Percentiles rank a stretch among this genome's conserved stretches.
phyloP scores from a whole-genome alignment of 2,797 vertebrate genomes.

The Phrynocephalus forsythii region DNA sequence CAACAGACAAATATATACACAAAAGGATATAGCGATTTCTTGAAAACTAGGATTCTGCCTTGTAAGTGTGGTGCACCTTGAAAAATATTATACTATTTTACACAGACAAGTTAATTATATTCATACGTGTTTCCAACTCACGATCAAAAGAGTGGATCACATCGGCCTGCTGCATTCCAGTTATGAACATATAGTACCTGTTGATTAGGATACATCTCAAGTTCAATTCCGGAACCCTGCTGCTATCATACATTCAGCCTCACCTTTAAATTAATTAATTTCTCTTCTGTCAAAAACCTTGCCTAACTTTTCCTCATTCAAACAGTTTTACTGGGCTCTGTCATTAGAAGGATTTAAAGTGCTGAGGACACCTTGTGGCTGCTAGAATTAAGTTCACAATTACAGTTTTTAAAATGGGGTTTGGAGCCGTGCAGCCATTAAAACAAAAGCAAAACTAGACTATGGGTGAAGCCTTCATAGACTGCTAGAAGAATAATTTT shows the following conservation, averaged over 20 bases:
- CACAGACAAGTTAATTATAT: not conserved
- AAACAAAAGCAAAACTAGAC: too few relatives aligned
- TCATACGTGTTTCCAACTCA: not conserved
- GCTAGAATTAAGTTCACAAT: not conserved
- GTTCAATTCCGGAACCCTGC: not conserved
- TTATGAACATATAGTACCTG: not conserved
- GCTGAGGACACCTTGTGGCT: constrained; percentile 69
- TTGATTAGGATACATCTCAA: not conserved
- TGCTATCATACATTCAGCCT: not conserved
- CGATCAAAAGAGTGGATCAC: not conserved
- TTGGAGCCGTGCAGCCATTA: too few relatives aligned
- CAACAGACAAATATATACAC: not conserved
- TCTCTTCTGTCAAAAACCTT: not conserved
- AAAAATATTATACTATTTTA: not conserved
- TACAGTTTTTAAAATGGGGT: not conserved
- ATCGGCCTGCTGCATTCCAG: not conserved
- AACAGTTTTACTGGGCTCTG: too few relatives aligned
- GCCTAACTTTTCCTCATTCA: not conserved
- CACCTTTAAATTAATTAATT: not conserved
- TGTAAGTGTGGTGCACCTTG: not conserved
- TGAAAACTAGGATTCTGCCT: not conserved
- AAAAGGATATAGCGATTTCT: not conserved
- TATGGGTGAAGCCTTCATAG: too few relatives aligned
- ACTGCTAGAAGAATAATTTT: too few relatives aligned
- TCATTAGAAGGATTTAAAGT: constrained; percentile 17